phyloP scores from a whole-genome alignment of 2,113 vertebrate genomes.

The Chamaetylas fuelleborni region DNA sequence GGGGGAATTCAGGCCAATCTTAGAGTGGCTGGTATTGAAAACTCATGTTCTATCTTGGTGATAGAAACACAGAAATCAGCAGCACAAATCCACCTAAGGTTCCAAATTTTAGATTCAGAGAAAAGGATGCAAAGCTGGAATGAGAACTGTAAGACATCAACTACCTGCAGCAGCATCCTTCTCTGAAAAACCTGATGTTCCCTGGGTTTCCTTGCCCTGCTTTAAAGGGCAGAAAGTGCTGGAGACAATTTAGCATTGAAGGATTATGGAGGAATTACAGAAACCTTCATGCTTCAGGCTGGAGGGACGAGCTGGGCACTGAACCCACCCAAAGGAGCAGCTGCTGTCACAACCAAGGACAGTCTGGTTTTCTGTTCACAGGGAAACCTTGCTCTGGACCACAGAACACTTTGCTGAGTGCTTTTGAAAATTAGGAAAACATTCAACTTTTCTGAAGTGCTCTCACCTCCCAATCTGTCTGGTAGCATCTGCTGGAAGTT shows the following conservation, averaged over 20 bases:
- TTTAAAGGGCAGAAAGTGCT: background rate
- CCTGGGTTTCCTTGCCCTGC: background rate
- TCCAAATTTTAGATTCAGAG: background rate
- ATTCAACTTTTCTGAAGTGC: background rate
- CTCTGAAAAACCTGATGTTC: background rate
- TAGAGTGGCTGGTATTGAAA: background rate
- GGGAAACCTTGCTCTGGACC: background rate
- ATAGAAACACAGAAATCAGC: background rate
- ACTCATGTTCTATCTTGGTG: background rate
- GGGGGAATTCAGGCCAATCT: background rate
- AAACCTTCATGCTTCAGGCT: background rate
- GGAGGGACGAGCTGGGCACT: background rate
- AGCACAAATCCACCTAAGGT: background rate
- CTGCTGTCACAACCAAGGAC: background rate
- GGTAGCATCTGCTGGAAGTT: rapidly evolving
- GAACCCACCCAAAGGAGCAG: background rate
- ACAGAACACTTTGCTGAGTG: background rate
- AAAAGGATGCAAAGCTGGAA: background rate
- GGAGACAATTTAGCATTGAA: background rate
- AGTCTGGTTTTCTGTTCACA: background rate
- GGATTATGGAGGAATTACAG: background rate
- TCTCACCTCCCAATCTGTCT: background rate
- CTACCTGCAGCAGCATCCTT: background rate
- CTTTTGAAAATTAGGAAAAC: background rate
- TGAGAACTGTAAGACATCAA: background rate